Evolutionary conservation across 2,888 invertebrate genomes (phyloP).

Genomic region (Caenorhabditis sp.): DNA sequence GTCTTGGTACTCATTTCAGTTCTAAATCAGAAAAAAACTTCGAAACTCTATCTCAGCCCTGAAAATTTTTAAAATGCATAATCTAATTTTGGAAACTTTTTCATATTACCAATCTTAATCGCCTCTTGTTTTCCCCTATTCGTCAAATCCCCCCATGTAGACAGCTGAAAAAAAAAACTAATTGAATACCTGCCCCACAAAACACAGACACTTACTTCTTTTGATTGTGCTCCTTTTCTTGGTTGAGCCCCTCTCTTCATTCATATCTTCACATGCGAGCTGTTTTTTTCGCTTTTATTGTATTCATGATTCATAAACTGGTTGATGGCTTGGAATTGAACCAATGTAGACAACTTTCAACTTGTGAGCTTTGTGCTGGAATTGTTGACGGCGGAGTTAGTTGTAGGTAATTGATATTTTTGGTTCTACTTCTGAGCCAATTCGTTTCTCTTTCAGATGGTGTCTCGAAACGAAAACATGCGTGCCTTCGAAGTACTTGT

Average conservation of each 20-base stretch:
- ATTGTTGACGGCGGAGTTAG: conserved; percentile 39
- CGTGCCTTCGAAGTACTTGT: conserved; percentile 63
- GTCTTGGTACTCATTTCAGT: too few species aligned
- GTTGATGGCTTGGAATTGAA: conserved; percentile 6
- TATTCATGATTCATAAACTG: conserved; percentile 6
- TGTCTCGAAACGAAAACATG: conserved; percentile 54
- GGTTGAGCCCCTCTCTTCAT: not conserved
- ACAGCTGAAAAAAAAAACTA: conserved; percentile 48
- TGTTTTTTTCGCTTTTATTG: conserved; percentile 2
- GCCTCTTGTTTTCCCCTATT: not conserved
- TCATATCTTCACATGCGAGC: conserved; percentile 23
- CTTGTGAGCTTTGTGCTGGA: conserved; percentile 65
- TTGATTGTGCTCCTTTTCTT: conserved; percentile 11
- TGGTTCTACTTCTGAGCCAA: not conserved
- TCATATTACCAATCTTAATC: not conserved
- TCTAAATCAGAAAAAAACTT: too few species aligned
- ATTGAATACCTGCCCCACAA: conserved; percentile 30
- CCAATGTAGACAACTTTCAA: conserved; percentile 34
- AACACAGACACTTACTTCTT: conserved; percentile 13
- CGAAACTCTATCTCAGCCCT: too few species aligned
- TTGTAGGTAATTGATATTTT: conserved; percentile 48
- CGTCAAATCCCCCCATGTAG: not conserved
- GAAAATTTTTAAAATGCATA: not conserved
- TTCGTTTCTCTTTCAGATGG: conserved; percentile 52
- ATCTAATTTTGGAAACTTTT: not conserved